phyloP scores from a whole-genome alignment of 2,888 invertebrate species.

The Lasioglossum pauxillum region DNA sequence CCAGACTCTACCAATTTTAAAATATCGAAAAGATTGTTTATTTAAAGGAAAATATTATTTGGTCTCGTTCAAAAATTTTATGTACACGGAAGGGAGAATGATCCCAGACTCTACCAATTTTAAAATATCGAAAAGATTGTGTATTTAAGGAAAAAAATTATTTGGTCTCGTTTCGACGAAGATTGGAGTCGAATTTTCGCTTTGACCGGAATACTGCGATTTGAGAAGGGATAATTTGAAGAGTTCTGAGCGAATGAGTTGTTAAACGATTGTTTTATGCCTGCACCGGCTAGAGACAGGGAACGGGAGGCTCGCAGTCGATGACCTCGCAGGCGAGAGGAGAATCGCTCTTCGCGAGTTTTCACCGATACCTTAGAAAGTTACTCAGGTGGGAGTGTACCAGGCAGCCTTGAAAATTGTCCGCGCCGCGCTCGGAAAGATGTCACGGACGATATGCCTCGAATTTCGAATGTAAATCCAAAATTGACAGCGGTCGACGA shows the following conservation, averaged over 20 bases:
- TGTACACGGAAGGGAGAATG: too few species aligned
- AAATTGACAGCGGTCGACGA: neutral
- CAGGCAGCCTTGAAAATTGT: conserved; percentile 62
- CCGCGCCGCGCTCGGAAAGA: conserved; percentile 37
- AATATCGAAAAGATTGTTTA: too few species aligned
- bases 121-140: too few species aligned
- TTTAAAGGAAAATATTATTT: too few species aligned
- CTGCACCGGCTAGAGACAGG: conserved; percentile 20
- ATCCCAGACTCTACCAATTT: too few species aligned
- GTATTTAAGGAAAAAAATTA: too few species aligned
- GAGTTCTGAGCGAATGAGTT: neutral
- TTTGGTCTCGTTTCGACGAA: too few species aligned
- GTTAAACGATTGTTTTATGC: neutral
- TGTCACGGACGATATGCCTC: conserved; percentile 54
- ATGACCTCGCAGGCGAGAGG: conserved; percentile 66
- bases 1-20: too few species aligned
- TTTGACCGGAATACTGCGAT: neutral
- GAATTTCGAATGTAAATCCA: conserved; percentile 30
- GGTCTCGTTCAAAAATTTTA: too few species aligned
- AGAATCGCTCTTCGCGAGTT: conserved; percentile 64
- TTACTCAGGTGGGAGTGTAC: conserved; percentile 41
- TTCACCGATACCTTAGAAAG: conserved; percentile 68
- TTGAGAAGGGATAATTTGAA: neutral
- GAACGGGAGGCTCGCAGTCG: conserved; percentile 57
- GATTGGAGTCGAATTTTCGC: neutral